Percentiles rank a stretch among this genome's conserved stretches.
Evolutionary conservation across 2,113 vertebrate species (phyloP).

Genomic region (Clarias macrocephalus): DNA sequence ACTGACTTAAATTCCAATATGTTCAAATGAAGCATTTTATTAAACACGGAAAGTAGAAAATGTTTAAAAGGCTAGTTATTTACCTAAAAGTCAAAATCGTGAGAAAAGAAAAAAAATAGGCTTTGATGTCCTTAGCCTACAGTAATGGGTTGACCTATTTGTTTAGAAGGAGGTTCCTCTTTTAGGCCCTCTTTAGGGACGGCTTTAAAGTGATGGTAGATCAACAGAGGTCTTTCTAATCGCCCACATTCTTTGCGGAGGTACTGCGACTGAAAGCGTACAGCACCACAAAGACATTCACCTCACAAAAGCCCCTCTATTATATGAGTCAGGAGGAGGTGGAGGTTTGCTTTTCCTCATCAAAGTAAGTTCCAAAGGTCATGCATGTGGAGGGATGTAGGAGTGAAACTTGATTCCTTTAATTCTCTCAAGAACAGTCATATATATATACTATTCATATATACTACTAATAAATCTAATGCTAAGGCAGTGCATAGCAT

Average conservation of each 20-base stretch:
- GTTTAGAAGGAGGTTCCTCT: slow-evolving; percentile 17
- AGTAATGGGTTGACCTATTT: slow-evolving; percentile 43
- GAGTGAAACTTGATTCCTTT: slow-evolving; percentile 24
- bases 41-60: background rate
- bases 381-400: slow-evolving; percentile 25
- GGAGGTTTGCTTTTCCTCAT: slow-evolving; percentile 21
- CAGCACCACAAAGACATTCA: slow-evolving; percentile 47
- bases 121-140: slow-evolving; percentile 13
- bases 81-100: slow-evolving; percentile 30
- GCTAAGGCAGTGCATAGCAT: background rate
- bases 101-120: background rate
- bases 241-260: slow-evolving; percentile 41
- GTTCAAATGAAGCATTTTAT: background rate
- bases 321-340: slow-evolving; percentile 41
- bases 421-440: background rate
- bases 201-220: slow-evolving; percentile 37
- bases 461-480: background rate
- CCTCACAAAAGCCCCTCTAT: slow-evolving; percentile 22
- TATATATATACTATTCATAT: background rate
- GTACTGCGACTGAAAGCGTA: slow-evolving; percentile 26
- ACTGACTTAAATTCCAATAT: background rate
- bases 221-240: slow-evolving; percentile 44
- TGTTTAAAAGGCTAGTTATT: slow-evolving; percentile 25
- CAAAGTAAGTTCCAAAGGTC: slow-evolving; percentile 42
- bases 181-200: slow-evolving; percentile 43